These are phyloP conservation scores for Acheta domesticus DNA, from an alignment of 2,888 invertebrate genomes.

Conservation along the genomic window DNA sequence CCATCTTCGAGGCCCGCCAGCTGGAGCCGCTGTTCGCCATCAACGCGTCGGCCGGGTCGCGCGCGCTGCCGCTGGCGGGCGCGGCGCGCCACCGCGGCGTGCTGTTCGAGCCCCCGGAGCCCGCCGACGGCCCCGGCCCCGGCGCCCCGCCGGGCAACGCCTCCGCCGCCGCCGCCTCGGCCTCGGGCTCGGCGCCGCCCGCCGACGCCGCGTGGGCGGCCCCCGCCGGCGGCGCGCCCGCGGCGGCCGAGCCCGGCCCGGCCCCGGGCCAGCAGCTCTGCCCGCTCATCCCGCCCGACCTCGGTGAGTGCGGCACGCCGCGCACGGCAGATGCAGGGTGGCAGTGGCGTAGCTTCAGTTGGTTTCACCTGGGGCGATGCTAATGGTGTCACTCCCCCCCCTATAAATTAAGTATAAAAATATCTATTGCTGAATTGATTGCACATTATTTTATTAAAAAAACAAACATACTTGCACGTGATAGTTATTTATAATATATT, in stretches of 20 bases:
- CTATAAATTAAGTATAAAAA: too few relatives aligned
- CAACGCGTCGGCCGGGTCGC: slow-evolving; percentile 28
- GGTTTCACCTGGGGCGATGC: too few relatives aligned
- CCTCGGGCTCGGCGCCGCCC: slow-evolving; percentile 36
- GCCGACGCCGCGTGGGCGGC: slow-evolving; percentile 40
- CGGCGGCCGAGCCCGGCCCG: slow-evolving; percentile 43
- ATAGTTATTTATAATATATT: too few relatives aligned
- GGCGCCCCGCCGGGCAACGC: not conserved
- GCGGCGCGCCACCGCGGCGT: slow-evolving; percentile 21
- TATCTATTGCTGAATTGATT: too few relatives aligned
- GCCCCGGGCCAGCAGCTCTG: slow-evolving; percentile 49
- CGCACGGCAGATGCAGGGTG: too few relatives aligned
- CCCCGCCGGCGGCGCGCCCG: slow-evolving; percentile 59
- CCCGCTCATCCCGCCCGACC: slow-evolving; percentile 57
- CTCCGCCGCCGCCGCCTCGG: slow-evolving; percentile 29
- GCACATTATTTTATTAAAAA: too few relatives aligned
- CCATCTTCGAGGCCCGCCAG: slow-evolving; percentile 56
- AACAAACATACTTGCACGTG: too few relatives aligned
- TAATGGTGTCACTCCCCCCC: too few relatives aligned
- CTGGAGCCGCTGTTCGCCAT: slow-evolving; percentile 38
- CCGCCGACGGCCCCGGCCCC: not conserved
- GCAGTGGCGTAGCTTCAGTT: too few relatives aligned
- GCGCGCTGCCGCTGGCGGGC: not conserved
- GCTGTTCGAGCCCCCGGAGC: slow-evolving; percentile 21
- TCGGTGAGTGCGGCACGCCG: not conserved